phyloP scores from a whole-genome alignment of 2,888 invertebrate species.

The Brachynemurus nebulosus region DNA sequence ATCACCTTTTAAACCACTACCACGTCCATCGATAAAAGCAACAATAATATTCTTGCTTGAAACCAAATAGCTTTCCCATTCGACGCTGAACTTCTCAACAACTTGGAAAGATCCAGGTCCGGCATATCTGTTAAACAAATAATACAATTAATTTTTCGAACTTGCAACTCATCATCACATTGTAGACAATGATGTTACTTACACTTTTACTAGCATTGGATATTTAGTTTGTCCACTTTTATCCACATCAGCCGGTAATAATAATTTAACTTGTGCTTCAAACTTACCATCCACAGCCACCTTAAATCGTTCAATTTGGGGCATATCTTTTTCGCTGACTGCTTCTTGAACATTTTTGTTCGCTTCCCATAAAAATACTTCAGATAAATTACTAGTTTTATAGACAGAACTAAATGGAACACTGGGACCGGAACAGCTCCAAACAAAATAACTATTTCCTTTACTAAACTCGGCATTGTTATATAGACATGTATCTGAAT shows the following conservation, averaged over 20 bases:
- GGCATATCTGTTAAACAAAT: constrained; percentile 76
- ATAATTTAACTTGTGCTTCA: constrained; percentile 58
- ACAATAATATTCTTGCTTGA: constrained; percentile 74
- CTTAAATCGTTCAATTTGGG: constrained; percentile 46
- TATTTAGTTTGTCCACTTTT: constrained; percentile 53
- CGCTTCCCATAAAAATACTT: constrained; percentile 47
- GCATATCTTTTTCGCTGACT: constrained; percentile 37
- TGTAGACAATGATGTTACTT: constrained; percentile 31
- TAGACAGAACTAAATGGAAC: constrained; percentile 60
- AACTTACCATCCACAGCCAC: constrained; percentile 44
- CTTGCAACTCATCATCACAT: background rate
- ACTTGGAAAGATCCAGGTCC: constrained; percentile 85
- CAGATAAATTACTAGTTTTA: constrained; percentile 32
- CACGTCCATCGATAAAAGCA: constrained; percentile 81
- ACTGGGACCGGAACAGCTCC: constrained; percentile 74
- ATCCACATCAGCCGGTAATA: constrained; percentile 58
- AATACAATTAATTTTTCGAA: background rate
- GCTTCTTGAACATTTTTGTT: constrained; percentile 41
- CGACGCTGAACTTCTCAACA: constrained; percentile 63
- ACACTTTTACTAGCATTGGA: constrained; percentile 75
- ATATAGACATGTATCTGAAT: constrained; percentile 39
- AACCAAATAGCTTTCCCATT: constrained; percentile 80
- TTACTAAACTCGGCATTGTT: constrained; percentile 55
- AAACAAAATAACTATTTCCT: constrained; percentile 49
- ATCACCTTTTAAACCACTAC: constrained; percentile 77